A percentile compares a stretch with the other conserved stretches of the same genome.
These are phyloP conservation scores for Fopius arisanus DNA, from an alignment of 1,140 invertebrate genomes.

Conservation along the genomic window DNA sequence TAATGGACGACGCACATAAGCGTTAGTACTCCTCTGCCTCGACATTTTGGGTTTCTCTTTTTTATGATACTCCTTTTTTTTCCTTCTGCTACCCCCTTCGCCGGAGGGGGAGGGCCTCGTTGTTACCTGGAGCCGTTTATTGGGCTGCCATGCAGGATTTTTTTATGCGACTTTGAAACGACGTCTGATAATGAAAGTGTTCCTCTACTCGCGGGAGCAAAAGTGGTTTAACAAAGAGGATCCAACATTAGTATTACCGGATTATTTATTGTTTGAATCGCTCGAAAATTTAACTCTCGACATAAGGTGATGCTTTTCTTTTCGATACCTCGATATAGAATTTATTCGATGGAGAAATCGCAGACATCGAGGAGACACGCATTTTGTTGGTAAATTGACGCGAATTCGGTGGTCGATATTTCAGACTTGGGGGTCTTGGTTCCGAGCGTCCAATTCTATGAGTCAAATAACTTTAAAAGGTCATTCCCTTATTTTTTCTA, in stretches of 20 bases:
- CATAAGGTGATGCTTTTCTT: no score
- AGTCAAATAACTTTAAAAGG: no score
- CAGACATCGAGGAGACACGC: no score
- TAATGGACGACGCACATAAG: slow-evolving; percentile 12
- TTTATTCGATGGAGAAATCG: no score
- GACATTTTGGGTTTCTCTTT: background rate
- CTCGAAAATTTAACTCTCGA: background rate
- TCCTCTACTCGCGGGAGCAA: slow-evolving; percentile 1
- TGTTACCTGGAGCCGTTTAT: slow-evolving; percentile 23
- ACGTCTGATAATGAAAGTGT: slow-evolving; percentile 20
- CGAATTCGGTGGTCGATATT: no score
- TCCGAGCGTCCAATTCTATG: no score
- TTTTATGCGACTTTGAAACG: slow-evolving; percentile 24
- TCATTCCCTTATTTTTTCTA: no score
- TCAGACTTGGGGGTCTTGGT: no score
- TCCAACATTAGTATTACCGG: background rate
- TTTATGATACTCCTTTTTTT: background rate
- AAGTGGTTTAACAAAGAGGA: slow-evolving; percentile 9
- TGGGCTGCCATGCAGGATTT: slow-evolving; percentile 25
- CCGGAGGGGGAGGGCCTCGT: background rate
- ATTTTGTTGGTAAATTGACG: no score
- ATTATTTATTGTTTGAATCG: background rate
- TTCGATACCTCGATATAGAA: no score
- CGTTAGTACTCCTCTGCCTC: slow-evolving; percentile 2
- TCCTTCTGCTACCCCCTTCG: slow-evolving; percentile 9